Conservation (phyloP, 2,797 vertebrate species). For the Manis javanica region DNA sequence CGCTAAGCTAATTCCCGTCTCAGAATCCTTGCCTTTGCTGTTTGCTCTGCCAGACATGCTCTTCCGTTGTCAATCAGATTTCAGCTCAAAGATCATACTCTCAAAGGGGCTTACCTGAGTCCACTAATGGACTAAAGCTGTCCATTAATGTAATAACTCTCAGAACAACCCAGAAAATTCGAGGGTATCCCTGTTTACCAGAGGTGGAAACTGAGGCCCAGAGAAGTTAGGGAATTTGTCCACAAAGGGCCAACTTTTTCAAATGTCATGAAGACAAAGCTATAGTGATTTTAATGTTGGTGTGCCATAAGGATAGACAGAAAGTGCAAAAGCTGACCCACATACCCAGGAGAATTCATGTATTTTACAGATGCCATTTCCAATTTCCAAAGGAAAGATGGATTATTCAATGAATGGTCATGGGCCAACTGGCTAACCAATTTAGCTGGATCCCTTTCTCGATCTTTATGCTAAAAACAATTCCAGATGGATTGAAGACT, state of each 20-base stretch:
- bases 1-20: not conserved
- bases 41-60: not conserved
- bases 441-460: slow-evolving; percentile 18
- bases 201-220: slow-evolving; percentile 38
- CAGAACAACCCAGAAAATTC: not conserved
- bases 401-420: slow-evolving; percentile 48
- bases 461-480: slow-evolving; percentile 24
- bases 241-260: not conserved
- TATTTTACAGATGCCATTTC: not conserved
- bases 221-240: slow-evolving; percentile 7
- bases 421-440: not conserved
- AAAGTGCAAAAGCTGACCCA: not conserved
- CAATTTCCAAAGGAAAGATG: slow-evolving; percentile 50
- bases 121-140: not conserved
- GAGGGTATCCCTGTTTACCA: slow-evolving; percentile 4
- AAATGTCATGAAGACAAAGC: not conserved
- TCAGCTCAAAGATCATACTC: not conserved
- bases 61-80: slow-evolving; percentile 7
- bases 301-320: not conserved
- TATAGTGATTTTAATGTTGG: not conserved
- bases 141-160: not conserved
- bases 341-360: not conserved
- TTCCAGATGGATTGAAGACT: slow-evolving; percentile 65
- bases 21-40: not conserved
- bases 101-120: not conserved